A percentile compares a stretch with the other conserved stretches of the same genome.
These are phyloP conservation scores for Crocodylus rhombifer DNA, from an alignment of 2,797 vertebrate genomes.

Conservation along the genomic window DNA sequence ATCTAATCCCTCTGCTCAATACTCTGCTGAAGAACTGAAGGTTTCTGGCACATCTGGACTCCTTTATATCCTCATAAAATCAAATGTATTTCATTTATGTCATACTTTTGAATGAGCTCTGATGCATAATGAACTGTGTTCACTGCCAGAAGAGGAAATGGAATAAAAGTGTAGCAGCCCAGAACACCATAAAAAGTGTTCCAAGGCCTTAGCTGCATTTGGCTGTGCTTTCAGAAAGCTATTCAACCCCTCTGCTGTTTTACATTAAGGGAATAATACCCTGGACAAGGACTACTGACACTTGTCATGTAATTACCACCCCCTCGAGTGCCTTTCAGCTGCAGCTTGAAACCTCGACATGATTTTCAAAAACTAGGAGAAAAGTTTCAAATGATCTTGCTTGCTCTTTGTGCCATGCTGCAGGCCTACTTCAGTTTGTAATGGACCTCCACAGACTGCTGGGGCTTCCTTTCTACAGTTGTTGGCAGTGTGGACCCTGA, in stretches of 20 bases:
- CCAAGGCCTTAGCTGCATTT: constrained; percentile 35
- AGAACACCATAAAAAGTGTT: constrained; percentile 36
- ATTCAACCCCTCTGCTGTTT: background rate
- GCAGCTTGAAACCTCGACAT: background rate
- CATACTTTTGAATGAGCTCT: background rate
- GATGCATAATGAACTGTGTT: constrained; percentile 18
- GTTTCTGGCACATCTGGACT: constrained; percentile 21
- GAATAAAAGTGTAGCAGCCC: constrained; percentile 40
- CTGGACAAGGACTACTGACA: background rate
- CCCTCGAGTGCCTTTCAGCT: background rate
- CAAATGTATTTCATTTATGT: constrained; percentile 59
- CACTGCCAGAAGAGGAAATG: constrained; percentile 61
- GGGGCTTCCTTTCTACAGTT: background rate
- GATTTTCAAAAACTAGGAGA: background rate
- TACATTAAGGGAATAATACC: constrained; percentile 40
- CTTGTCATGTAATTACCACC: constrained; percentile 6
- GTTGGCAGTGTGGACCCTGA: background rate
- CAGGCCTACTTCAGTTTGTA: background rate
- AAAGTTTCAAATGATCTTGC: background rate
- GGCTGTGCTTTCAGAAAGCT: constrained; percentile 1
- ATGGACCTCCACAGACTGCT: background rate
- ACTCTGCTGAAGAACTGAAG: constrained; percentile 12
- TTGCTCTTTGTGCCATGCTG: background rate
- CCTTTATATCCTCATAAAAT: constrained; percentile 52
- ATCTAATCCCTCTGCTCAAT: background rate